Conservation (phyloP, 2,888 invertebrate genomes). For the Mantis religiosa region DNA sequence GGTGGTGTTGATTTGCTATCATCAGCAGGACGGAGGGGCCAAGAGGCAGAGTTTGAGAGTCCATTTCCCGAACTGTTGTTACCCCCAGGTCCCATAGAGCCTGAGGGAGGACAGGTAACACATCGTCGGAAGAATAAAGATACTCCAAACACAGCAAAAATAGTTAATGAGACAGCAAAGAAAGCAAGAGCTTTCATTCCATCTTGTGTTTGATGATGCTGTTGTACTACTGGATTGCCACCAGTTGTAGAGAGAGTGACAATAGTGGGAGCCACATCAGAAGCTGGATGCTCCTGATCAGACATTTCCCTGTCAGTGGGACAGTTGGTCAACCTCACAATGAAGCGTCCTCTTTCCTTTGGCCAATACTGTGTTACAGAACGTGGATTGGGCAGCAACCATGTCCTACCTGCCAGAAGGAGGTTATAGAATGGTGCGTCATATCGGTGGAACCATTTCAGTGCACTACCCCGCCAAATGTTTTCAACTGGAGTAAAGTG, state of each 20-base stretch:
- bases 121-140: conserved; percentile 40
- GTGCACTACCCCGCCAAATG: conserved; percentile 24
- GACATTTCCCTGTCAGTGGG: background rate
- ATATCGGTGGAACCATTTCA: conserved; percentile 26
- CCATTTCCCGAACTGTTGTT: conserved; percentile 29
- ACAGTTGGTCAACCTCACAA: conserved; percentile 19
- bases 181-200: conserved; percentile 38
- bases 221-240: conserved; percentile 2
- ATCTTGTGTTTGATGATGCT: conserved; percentile 22
- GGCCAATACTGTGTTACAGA: conserved; percentile 30
- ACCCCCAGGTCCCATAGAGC: conserved; percentile 30
- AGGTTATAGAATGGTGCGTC: conserved; percentile 27
- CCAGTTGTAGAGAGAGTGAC: background rate
- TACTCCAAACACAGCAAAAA: conserved; percentile 40
- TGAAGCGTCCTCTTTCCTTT: conserved; percentile 28
- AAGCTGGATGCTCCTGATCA: background rate
- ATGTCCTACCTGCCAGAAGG: conserved; percentile 7
- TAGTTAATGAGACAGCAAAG: conserved; percentile 40
- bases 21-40: conserved; percentile 39
- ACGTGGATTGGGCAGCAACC: conserved; percentile 17
- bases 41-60: conserved; percentile 8
- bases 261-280: background rate
- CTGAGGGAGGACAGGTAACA: conserved; percentile 38
- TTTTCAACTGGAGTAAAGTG: conserved; percentile 23
- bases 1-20: conserved; percentile 34